Evolutionary conservation across 1,140 invertebrate genomes (phyloP).

Genomic region (Mamestra configurata): DNA sequence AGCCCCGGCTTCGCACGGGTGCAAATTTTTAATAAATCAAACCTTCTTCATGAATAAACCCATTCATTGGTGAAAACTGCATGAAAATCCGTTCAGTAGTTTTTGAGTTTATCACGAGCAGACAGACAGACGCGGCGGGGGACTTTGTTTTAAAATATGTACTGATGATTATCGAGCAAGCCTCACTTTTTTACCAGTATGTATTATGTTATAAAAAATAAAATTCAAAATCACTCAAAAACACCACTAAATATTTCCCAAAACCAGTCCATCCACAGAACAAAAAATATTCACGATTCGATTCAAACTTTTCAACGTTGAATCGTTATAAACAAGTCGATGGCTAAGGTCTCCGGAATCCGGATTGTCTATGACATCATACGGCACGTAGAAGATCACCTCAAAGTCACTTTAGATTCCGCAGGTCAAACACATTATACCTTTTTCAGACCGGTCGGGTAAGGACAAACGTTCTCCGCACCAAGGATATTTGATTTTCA

Average conservation of each 20-base stretch:
- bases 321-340: background rate
- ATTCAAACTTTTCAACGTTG: constrained; percentile 32
- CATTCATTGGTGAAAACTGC: no score
- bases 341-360: background rate
- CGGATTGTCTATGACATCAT: constrained; percentile 38
- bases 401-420: constrained; percentile 24
- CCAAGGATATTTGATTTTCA: constrained; percentile 15
- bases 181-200: no score
- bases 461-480: constrained; percentile 17
- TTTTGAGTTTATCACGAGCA: no score
- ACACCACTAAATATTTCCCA: background rate
- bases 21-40: no score
- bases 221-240: background rate
- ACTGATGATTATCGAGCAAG: no score
- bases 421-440: constrained; percentile 37
- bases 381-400: background rate
- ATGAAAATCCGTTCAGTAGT: no score
- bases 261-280: background rate
- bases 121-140: no score
- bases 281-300: constrained; percentile 7
- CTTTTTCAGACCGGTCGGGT: constrained; percentile 15
- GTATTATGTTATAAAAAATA: no score
- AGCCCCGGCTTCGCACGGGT: no score
- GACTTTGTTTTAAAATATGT: no score
- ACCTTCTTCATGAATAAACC: no score